Percentiles rank a stretch among this genome's conserved stretches.
These are phyloP conservation scores for Lepisosteus oculatus DNA, from an alignment of 2,113 vertebrate genomes.

Conservation along the genomic window DNA sequence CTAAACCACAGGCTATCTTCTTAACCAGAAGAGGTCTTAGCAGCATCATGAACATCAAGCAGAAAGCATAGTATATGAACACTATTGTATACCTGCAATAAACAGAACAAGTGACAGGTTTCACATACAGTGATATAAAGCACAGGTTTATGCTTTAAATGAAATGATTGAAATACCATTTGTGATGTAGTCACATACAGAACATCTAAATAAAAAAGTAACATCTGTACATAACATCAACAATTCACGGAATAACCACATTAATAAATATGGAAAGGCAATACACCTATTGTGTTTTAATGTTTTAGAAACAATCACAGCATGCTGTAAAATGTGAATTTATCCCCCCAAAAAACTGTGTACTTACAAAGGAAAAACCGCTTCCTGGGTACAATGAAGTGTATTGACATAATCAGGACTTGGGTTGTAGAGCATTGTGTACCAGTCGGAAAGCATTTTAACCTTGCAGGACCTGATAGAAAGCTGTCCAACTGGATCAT, in stretches of 20 bases:
- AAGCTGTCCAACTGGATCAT: slow-evolving; percentile 75
- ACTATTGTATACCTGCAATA: slow-evolving; percentile 88
- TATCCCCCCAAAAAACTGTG: neutral
- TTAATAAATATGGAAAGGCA: slow-evolving; percentile 1
- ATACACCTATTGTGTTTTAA: neutral
- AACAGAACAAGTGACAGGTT: slow-evolving; percentile 1
- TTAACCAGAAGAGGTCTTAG: slow-evolving; percentile 94
- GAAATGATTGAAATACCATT: too few species aligned
- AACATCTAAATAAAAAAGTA: neutral
- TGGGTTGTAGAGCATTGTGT: slow-evolving; percentile 98
- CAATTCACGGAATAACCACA: neutral
- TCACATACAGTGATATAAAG: neutral
- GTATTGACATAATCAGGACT: slow-evolving; percentile 94
- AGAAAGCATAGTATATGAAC: slow-evolving; percentile 95
- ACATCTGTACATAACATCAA: neutral
- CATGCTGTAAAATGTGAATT: slow-evolving; percentile 8
- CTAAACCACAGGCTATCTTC: slow-evolving; percentile 92
- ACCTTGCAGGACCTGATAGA: slow-evolving; percentile 84
- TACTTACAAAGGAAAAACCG: slow-evolving; percentile 90
- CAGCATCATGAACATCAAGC: slow-evolving; percentile 93
- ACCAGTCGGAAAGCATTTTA: slow-evolving; percentile 94
- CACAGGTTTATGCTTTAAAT: too few species aligned
- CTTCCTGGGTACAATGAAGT: slow-evolving; percentile 93
- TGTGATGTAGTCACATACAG: neutral
- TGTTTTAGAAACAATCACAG: neutral